These are phyloP conservation scores for Acrossocheilus wenchowensis DNA, from an alignment of 2,797 vertebrate genomes.

Conservation along the genomic window DNA sequence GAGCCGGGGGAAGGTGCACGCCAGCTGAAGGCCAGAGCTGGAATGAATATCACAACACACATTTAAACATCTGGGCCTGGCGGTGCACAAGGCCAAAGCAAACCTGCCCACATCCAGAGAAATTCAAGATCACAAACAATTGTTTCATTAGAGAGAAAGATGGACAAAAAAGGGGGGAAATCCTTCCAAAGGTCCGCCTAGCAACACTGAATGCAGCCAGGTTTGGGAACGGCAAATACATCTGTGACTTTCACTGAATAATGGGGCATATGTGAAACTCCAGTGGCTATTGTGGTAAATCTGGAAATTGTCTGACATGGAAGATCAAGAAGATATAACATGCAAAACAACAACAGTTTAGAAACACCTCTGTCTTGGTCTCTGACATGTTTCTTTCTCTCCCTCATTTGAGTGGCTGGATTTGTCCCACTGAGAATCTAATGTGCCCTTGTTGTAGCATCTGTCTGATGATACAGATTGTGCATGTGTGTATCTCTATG, in stretches of 20 bases:
- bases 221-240: constrained; percentile 7
- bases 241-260: constrained; percentile 25
- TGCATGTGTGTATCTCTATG: constrained; percentile 15
- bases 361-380: neutral
- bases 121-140: constrained; percentile 45
- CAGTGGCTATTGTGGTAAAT: constrained; percentile 28
- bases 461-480: constrained; percentile 27
- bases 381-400: neutral
- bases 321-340: constrained; percentile 13
- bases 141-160: constrained; percentile 21
- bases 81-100: constrained; percentile 16
- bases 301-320: constrained; percentile 28
- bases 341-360: neutral
- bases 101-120: constrained; percentile 40
- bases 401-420: neutral
- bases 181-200: constrained; percentile 3
- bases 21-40: constrained; percentile 35
- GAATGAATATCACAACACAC: constrained; percentile 50
- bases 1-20: constrained; percentile 5
- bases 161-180: neutral
- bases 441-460: constrained; percentile 1
- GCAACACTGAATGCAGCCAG: constrained; percentile 21
- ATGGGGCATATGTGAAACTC: neutral
- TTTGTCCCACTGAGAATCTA: constrained; percentile 8
- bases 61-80: constrained; percentile 56